A percentile compares a stretch with the other conserved stretches of the same genome.
Conservation (phyloP, 1,140 invertebrate genomes). For the Aphelenchoides fujianensis region DNA sequence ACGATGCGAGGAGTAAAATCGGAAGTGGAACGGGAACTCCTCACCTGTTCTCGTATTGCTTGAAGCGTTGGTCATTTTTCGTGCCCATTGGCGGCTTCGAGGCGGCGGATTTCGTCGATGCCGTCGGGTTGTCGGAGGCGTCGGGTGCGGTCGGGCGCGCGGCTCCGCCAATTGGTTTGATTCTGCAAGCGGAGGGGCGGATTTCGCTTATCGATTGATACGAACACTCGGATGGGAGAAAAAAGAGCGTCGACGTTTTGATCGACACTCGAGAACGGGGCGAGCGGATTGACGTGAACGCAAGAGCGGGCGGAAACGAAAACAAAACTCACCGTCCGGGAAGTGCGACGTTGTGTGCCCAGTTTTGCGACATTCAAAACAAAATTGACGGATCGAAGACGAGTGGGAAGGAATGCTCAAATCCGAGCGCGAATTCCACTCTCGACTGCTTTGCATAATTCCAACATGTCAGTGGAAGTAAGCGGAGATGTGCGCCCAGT, state of each 20-base stretch:
- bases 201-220: constrained; percentile 13
- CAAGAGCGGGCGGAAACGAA: neutral
- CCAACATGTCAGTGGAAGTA: neutral
- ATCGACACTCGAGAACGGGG: neutral
- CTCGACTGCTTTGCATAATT: neutral
- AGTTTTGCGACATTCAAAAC: constrained; percentile 23
- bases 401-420: neutral
- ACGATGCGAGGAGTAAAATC: constrained; percentile 3
- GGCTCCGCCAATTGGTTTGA: neutral
- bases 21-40: too few species aligned
- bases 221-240: neutral
- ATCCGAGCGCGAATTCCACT: neutral
- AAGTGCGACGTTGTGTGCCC: constrained; percentile 38
- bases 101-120: constrained; percentile 17
- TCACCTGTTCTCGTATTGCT: constrained; percentile 53
- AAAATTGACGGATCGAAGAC: neutral
- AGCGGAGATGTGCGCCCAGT: constrained; percentile 3
- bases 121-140: neutral
- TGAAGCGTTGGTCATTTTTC: constrained; percentile 45
- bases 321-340: constrained; percentile 33
- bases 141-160: neutral
- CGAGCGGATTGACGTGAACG: constrained; percentile 19
- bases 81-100: constrained; percentile 7
- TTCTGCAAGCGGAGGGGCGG: neutral
- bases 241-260: neutral